phyloP scores from a whole-genome alignment of 2,888 invertebrate species.

The Patella pellucida region DNA sequence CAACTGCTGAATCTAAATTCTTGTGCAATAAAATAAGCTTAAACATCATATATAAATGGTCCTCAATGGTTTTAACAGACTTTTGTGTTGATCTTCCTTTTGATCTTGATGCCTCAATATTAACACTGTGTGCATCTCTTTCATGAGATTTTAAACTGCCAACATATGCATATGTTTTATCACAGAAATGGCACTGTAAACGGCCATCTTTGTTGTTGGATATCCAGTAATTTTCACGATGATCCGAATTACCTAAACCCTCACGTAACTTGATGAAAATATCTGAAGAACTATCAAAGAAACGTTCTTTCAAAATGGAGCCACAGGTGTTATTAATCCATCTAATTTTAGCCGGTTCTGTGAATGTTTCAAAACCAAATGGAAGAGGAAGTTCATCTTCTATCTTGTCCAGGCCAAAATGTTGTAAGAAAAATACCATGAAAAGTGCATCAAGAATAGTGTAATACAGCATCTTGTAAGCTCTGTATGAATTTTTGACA shows the following conservation, averaged over 20 bases:
- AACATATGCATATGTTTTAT: constrained; percentile 23
- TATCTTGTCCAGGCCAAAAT: constrained; percentile 16
- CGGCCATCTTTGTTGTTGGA: too few species aligned
- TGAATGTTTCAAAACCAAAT: too few species aligned
- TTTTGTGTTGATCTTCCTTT: background rate
- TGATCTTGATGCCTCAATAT: background rate
- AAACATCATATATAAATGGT: background rate
- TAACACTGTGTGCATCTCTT: constrained; percentile 4
- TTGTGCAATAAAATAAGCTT: background rate
- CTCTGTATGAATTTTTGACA: constrained; percentile 20
- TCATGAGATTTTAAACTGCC: constrained; percentile 20
- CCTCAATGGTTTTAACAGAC: background rate
- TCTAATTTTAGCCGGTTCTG: constrained; percentile 15
- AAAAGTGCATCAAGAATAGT: constrained; percentile 23
- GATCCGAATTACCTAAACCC: constrained; percentile 23
- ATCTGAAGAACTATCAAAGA: constrained; percentile 16
- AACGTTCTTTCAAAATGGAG: constrained; percentile 11
- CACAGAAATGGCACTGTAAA: constrained; percentile 25
- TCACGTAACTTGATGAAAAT: constrained; percentile 16
- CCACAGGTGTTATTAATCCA: constrained; percentile 19
- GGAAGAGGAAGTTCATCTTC: constrained; percentile 15
- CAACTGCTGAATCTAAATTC: background rate
- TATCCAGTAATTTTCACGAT: constrained; percentile 30
- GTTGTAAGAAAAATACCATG: constrained; percentile 11
- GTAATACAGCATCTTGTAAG: constrained; percentile 21